Conservation (phyloP, 2,113 vertebrate species). For the Menidia beryllina region DNA sequence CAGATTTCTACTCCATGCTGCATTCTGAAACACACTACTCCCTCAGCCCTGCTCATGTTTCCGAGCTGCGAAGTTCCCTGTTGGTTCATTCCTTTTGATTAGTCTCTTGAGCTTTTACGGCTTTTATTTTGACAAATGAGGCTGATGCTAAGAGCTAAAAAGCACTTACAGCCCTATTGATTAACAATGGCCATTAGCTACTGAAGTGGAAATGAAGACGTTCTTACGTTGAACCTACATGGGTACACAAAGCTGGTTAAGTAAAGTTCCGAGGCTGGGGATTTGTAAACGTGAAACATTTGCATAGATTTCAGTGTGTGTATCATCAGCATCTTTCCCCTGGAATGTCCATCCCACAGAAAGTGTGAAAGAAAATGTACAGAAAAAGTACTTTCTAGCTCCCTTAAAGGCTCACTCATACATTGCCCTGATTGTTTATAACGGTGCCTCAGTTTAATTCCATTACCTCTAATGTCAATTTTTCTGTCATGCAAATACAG, state of each 20-base stretch:
- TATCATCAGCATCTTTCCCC: not conserved
- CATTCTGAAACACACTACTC: constrained; percentile 24
- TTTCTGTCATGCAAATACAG: constrained; percentile 35
- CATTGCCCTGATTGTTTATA: constrained; percentile 5
- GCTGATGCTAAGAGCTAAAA: constrained; percentile 64
- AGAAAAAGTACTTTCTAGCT: constrained; percentile 29
- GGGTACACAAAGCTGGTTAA: constrained; percentile 63
- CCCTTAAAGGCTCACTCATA: not conserved
- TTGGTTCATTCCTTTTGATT: constrained; percentile 71
- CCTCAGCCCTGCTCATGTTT: constrained; percentile 44
- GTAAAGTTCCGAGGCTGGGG: constrained; percentile 59
- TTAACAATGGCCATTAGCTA: constrained; percentile 74
- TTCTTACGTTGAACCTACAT: constrained; percentile 54
- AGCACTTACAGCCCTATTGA: constrained; percentile 76
- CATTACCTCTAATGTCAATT: constrained; percentile 27
- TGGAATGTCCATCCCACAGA: not conserved
- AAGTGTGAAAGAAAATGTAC: not conserved
- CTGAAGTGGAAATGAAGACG: constrained; percentile 54
- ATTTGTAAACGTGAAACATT: constrained; percentile 57
- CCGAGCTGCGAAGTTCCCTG: constrained; percentile 48
- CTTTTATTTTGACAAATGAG: constrained; percentile 81
- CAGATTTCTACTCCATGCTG: constrained; percentile 4
- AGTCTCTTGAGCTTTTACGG: constrained; percentile 51
- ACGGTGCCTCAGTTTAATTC: constrained; percentile 29
- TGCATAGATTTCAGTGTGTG: not conserved